Base-by-base conservation (phyloP, 2,113 vertebrate genomes). In the Ceyx margarethae region DNA sequence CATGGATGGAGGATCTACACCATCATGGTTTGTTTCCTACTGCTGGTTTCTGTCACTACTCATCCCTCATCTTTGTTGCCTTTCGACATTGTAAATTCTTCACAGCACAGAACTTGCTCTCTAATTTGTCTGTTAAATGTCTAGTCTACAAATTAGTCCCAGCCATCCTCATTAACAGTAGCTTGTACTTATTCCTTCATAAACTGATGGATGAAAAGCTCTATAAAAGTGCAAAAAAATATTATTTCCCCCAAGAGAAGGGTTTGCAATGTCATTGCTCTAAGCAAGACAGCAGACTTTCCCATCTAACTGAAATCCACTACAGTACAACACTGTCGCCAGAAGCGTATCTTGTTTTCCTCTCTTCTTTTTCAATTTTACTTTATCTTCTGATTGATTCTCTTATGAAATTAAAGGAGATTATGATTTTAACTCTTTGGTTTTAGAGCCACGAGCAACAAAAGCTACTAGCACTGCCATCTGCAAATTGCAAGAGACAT, bases 61-160 rank as follows among this genome's bases (percentile, higher is more conserved):
- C 81, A 89, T 95, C 60, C 60, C 64, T 95, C 92, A 94, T 94
- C 89, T 95, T 95, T 80, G 81, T 21, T 89, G 89, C 71, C 35
- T 92, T 69, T 74, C 0, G 0, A 87, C 4, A 3, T 19, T 69
- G 81, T 85, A 87, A 93, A 93, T 91, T 89, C 84, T 91, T 89
- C 89, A 58, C 33, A 46, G 33, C 33, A 33, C 33, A 33, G 33
- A 96, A 74, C 48, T 89, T 40, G 68, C 71, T 85, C 74, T 69
- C 86, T 92, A 91, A 92, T 95, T 91, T 85, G 90, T 67, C 94
- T 94, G 81, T 89, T 95, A 91, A 85, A 94, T 74, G 62, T 73
- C 92, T 95, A 40, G 40, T 62, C 81, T 87, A 73, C 81, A 94
- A 92, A 93, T 71, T 61, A 95, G 92, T 88, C 87, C 40, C 90